A percentile compares a stretch with the other conserved stretches of the same genome.
Evolutionary conservation across 2,113 vertebrate species (phyloP).

Genomic region (Murina feae): DNA sequence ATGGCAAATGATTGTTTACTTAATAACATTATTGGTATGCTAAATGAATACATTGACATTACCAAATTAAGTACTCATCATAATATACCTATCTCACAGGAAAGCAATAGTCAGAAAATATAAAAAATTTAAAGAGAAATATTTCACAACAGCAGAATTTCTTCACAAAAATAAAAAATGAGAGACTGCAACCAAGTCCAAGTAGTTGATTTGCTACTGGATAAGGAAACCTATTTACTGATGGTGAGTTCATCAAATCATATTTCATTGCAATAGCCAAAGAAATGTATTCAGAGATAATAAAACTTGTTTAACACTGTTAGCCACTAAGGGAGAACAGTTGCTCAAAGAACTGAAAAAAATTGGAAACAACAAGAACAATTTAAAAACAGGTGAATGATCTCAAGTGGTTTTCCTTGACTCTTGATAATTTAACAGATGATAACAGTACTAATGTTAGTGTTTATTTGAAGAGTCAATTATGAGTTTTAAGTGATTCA

Average conservation of each 20-base stretch:
- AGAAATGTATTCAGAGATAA: not conserved
- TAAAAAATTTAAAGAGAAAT: not conserved
- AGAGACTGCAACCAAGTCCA: not conserved
- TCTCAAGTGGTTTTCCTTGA: not conserved
- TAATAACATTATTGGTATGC: not conserved
- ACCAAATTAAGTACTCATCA: not conserved
- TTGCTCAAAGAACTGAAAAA: not conserved
- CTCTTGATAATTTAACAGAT: not conserved
- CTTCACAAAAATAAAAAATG: not conserved
- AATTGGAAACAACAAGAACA: not conserved
- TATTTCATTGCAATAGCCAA: not conserved
- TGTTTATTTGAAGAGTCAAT: not conserved
- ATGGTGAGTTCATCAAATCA: not conserved
- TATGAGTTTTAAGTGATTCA: not conserved
- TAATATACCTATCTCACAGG: not conserved
- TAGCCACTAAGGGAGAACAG: not conserved
- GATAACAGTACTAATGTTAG: not conserved
- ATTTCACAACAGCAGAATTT: not conserved
- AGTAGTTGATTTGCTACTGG: not conserved
- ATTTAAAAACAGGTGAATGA: not conserved
- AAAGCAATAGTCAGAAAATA: not conserved
- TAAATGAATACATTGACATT: not conserved
- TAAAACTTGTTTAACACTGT: not conserved
- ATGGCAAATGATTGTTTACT: not conserved
- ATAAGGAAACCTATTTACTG: not conserved